These are phyloP conservation scores for Polypterus senegalus DNA, from an alignment of 2,113 vertebrate genomes.

Conservation along the genomic window DNA sequence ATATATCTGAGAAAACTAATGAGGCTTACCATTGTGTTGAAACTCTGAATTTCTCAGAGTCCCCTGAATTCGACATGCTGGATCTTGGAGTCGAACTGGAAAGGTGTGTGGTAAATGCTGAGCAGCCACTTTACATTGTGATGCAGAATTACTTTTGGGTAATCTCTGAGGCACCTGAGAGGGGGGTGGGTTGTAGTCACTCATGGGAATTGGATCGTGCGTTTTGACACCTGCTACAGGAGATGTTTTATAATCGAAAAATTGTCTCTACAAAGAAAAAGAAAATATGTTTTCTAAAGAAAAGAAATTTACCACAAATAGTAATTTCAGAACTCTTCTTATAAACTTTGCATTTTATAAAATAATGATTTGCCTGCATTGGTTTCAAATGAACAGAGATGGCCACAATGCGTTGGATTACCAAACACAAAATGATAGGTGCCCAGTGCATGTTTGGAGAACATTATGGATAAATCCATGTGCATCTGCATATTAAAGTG, in stretches of 20 bases:
- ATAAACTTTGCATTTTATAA: too few relatives aligned
- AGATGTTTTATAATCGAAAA: constrained; percentile 20
- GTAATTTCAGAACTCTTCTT: too few relatives aligned
- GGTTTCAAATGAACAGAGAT: too few relatives aligned
- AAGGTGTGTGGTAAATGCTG: constrained; percentile 15
- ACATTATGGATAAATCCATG: too few relatives aligned
- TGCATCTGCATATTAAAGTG: too few relatives aligned
- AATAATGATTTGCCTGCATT: too few relatives aligned
- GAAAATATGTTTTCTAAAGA: background rate
- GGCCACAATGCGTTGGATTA: too few relatives aligned
- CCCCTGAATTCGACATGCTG: constrained; percentile 58
- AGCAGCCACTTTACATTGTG: background rate
- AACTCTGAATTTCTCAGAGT: constrained; percentile 66
- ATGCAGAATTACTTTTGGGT: background rate
- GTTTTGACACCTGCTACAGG: constrained; percentile 60
- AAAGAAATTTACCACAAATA: too few relatives aligned
- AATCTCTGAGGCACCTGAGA: constrained; percentile 12
- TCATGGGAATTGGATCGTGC: constrained; percentile 60
- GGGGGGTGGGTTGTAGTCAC: constrained; percentile 34
- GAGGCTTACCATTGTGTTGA: constrained; percentile 63
- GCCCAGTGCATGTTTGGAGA: too few relatives aligned
- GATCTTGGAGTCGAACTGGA: constrained; percentile 25
- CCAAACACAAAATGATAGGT: too few relatives aligned
- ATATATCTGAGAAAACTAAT: too few relatives aligned
- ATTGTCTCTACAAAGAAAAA: background rate